phyloP scores from a whole-genome alignment of 2,113 vertebrate genomes.

The Strix aluco region DNA sequence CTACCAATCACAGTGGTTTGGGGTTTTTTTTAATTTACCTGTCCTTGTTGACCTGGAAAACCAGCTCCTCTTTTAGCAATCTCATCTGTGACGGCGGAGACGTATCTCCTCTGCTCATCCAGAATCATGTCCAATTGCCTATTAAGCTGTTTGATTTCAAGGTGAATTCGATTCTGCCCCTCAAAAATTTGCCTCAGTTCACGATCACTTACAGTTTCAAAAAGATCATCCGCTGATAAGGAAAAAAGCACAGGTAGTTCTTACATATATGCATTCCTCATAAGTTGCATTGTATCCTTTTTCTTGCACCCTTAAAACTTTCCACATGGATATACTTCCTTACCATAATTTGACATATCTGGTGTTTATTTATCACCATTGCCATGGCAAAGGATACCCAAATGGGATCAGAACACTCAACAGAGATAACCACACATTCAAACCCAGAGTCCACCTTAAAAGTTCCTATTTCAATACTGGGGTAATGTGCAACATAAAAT shows the following conservation, averaged over 20 bases:
- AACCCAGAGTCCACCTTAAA: not conserved
- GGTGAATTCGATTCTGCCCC: conserved; percentile 94
- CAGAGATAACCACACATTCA: not conserved
- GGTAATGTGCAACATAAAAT: not conserved
- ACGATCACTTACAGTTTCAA: conserved; percentile 87
- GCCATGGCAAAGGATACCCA: not conserved
- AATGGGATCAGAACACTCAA: not conserved
- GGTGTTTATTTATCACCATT: not conserved
- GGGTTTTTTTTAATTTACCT: conserved; percentile 74
- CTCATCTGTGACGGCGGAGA: conserved; percentile 86
- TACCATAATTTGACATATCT: not conserved
- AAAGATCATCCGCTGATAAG: conserved; percentile 85
- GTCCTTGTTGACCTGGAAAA: conserved; percentile 71
- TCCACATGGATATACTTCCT: not conserved
- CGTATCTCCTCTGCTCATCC: conserved; percentile 92
- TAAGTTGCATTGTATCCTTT: not conserved
- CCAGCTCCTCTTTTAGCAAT: conserved; percentile 76
- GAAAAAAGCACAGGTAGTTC: not conserved
- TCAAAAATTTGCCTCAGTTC: conserved; percentile 96
- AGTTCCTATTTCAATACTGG: not conserved
- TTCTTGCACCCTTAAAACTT: not conserved
- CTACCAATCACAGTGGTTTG: rapidly evolving
- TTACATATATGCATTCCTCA: not conserved
- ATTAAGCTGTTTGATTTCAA: conserved; percentile 96
- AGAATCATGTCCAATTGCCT: conserved; percentile 93